Base-by-base conservation (phyloP, 2,888 invertebrate species). In the Sturmia bella region DNA sequence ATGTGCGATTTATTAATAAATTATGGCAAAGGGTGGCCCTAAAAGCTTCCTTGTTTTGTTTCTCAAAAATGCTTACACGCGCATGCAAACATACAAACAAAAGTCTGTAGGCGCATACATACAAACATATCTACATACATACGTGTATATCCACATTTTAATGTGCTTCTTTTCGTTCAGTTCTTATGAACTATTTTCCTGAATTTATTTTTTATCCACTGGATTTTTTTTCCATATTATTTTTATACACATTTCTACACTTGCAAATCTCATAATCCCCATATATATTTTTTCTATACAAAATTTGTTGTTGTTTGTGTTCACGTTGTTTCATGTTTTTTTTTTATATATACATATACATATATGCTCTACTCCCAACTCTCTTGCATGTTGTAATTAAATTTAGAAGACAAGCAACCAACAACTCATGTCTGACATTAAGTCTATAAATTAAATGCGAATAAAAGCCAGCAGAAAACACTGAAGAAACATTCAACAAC, bases 381-480 rank as follows among this genome's bases (percentile, higher is more conserved):
- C 52, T 68, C 52, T 61, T 57, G 37, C 70, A 76, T 76, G 69
- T 75, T 75, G 63, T 69, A 75, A 70, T 80, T 74, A 74, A 74
- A 74, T 73, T 66, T 56, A 68, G 54, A 66, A 74, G 54, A 68
- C 61, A 68, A 68, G 59, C 66, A 73, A 48, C 48, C 72, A 72
- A 56, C 70, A 82, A 69, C 64, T 64, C 76, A 76, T 76, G 80
- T 80, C 80, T 76, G 80, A 66, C 80, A 72, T 72, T 56, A 61
- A 81, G 80, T 81, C 80, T 81, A 81, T 76, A 81, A 80, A 81
- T 81, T 81, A 81, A 72, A 39, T 52, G 52, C 52, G 41, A 54
- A 76, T 56, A 52, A 57, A 66, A 52, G 21, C 11, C 56, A 54
- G 32, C 27, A 73, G 19, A 41, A 70, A 56, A 3, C 41, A 41